These are phyloP conservation scores for Ciconia maguari DNA, from an alignment of 2,113 vertebrate genomes.

Conservation along the genomic window DNA sequence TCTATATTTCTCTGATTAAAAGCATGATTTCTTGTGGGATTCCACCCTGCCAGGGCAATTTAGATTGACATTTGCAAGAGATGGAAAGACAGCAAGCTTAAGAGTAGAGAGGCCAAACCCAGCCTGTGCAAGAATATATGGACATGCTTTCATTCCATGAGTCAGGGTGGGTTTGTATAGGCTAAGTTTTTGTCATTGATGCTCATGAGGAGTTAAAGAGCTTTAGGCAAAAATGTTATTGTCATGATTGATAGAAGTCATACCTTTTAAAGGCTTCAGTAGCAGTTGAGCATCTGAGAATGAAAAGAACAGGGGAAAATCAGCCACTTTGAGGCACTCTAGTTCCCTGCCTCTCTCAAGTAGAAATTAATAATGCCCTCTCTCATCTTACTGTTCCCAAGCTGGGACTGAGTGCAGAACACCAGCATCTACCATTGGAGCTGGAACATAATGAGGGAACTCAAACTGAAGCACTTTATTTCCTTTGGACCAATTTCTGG, in stretches of 20 bases:
- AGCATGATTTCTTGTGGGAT: neutral
- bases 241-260: neutral
- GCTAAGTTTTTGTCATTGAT: neutral
- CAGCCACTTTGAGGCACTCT: neutral
- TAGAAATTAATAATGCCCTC: neutral
- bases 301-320: neutral
- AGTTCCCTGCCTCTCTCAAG: neutral
- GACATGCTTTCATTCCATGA: accelerated
- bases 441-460: neutral
- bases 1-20: neutral
- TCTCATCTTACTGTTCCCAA: neutral
- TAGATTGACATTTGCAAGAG: neutral
- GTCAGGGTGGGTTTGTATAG: neutral
- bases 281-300: neutral
- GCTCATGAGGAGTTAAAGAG: neutral
- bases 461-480: neutral
- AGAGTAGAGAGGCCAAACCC: neutral
- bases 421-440: neutral
- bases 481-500: neutral
- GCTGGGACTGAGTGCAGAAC: neutral
- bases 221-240: neutral
- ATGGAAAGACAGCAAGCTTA: neutral
- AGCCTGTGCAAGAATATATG: neutral
- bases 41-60: neutral
- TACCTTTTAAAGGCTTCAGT: neutral